These are phyloP conservation scores for Rapana venosa DNA, from an alignment of 2,888 invertebrate species.

Conservation along the genomic window DNA sequence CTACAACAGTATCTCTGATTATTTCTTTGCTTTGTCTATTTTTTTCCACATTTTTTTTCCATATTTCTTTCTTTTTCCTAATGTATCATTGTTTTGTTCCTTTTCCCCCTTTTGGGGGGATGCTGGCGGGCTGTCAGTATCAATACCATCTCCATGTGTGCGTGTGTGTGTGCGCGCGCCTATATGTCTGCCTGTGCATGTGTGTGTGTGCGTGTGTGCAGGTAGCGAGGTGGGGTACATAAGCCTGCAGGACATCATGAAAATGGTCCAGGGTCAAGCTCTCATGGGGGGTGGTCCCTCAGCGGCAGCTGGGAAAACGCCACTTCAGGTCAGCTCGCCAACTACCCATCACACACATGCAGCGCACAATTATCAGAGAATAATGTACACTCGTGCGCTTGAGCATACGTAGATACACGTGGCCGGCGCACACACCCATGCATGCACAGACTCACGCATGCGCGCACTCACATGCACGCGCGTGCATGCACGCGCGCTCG, in stretches of 20 bases:
- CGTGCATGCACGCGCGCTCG: too few species aligned
- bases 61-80: not conserved
- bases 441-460: too few species aligned
- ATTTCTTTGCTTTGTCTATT: not conserved
- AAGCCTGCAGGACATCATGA: constrained; percentile 23
- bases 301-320: too few species aligned
- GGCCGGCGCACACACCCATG: too few species aligned
- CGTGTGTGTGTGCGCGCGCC: not conserved
- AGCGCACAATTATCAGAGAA: too few species aligned
- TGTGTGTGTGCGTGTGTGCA: constrained; percentile 21
- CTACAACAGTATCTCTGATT: not conserved
- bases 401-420: too few species aligned
- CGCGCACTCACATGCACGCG: too few species aligned
- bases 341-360: too few species aligned
- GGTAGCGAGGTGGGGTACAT: constrained; percentile 31
- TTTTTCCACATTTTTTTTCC: not conserved
- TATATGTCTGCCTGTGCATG: not conserved
- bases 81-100: not conserved
- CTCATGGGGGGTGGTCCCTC: too few species aligned
- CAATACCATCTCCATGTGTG: not conserved
- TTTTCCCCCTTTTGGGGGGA: not conserved
- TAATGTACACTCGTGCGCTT: too few species aligned
- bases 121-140: not conserved
- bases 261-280: not conserved
- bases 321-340: too few species aligned